phyloP scores from a whole-genome alignment of 2,888 invertebrate genomes.

The Perdita meconis region DNA sequence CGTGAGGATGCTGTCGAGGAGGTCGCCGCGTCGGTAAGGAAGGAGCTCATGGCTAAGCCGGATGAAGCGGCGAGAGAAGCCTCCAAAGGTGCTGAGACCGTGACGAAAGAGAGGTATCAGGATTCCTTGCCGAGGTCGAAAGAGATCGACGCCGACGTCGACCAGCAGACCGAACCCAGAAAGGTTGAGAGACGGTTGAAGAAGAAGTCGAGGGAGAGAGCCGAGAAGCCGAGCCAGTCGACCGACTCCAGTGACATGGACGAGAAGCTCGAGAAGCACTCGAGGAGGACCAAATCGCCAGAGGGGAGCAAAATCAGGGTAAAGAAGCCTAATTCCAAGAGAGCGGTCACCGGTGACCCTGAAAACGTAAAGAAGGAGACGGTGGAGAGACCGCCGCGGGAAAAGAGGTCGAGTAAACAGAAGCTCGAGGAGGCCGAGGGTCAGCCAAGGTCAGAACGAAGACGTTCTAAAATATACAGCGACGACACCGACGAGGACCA shows the following conservation, averaged over 20 bases:
- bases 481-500: slow-evolving; percentile 78
- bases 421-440: slow-evolving; percentile 49
- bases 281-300: slow-evolving; percentile 70
- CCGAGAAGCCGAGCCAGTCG: slow-evolving; percentile 63
- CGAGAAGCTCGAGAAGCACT: slow-evolving; percentile 43
- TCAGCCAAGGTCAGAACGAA: slow-evolving; percentile 38
- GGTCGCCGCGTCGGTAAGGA: slow-evolving; percentile 40
- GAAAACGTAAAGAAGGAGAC: slow-evolving; percentile 42
- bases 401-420: slow-evolving; percentile 45
- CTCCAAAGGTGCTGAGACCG: background rate
- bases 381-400: slow-evolving; percentile 42
- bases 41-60: slow-evolving; percentile 44
- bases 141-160: slow-evolving; percentile 35
- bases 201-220: slow-evolving; percentile 68
- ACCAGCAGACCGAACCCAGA: slow-evolving; percentile 21
- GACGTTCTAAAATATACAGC: slow-evolving; percentile 28
- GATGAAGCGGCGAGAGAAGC: slow-evolving; percentile 30
- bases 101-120: slow-evolving; percentile 5
- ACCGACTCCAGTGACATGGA: slow-evolving; percentile 77
- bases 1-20: slow-evolving; percentile 41
- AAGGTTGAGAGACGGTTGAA: slow-evolving; percentile 61
- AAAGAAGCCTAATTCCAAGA: slow-evolving; percentile 57
- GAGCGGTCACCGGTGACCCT: slow-evolving; percentile 32
- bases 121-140: slow-evolving; percentile 34
- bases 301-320: slow-evolving; percentile 55